These are phyloP conservation scores for Pristis pectinata DNA, from an alignment of 2,797 vertebrate genomes.

Conservation along the genomic window DNA sequence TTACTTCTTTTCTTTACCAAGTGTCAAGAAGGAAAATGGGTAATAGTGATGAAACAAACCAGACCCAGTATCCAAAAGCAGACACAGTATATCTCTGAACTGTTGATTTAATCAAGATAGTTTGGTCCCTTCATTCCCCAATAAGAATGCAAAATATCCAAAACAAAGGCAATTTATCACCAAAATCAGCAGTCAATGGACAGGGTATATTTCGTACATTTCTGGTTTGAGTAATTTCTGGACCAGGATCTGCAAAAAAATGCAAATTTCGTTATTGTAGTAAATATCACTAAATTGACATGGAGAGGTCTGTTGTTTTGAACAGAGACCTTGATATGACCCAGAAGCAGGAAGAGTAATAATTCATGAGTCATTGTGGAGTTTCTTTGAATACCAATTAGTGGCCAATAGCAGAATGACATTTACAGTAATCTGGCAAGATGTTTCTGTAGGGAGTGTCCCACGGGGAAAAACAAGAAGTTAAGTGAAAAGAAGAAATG, in stretches of 20 bases:
- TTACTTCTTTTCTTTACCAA: not conserved
- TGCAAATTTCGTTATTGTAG: not conserved
- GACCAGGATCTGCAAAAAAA: not conserved
- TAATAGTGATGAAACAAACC: not conserved
- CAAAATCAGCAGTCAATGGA: not conserved
- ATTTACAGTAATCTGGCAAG: not conserved
- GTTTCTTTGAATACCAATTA: not conserved
- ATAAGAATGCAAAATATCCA: not conserved
- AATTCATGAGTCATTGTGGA: not conserved
- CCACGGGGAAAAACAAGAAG: not conserved
- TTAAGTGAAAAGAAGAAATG: not conserved
- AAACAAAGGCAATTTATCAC: not conserved
- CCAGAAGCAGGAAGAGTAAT: not conserved
- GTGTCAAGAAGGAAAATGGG: not conserved
- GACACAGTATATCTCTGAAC: not conserved
- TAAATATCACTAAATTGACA: not conserved
- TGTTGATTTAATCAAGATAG: not conserved
- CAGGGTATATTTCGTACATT: not conserved
- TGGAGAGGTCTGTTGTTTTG: not conserved
- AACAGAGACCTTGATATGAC: not conserved
- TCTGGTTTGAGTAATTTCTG: not conserved
- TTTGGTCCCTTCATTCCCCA: not conserved
- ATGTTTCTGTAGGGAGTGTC: constrained; percentile 13
- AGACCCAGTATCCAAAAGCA: not conserved
- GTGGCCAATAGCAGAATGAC: not conserved